Conservation (phyloP, 1,140 invertebrate species). For the Leguminivora glycinivorella region DNA sequence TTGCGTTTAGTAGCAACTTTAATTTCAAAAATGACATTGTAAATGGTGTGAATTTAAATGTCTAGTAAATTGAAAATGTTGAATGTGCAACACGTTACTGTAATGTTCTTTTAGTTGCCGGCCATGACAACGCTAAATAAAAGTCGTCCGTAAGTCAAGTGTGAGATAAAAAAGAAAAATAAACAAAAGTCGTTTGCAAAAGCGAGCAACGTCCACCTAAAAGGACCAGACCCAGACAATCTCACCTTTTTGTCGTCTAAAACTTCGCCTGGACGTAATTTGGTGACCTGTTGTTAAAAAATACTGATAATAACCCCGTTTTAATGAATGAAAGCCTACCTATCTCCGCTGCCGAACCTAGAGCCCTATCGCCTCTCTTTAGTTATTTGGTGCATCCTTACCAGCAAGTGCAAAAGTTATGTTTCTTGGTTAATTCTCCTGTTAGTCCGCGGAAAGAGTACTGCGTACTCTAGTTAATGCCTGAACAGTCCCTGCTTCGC, state of each 20-base stretch:
- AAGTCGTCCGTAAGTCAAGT: slow-evolving; percentile 39
- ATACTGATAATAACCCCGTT: slow-evolving; percentile 67
- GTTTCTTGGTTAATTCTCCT: slow-evolving; percentile 57
- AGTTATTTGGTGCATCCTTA: slow-evolving; percentile 58
- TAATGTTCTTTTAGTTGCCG: slow-evolving; percentile 25
- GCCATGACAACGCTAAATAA: background rate
- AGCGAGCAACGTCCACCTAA: slow-evolving; percentile 76
- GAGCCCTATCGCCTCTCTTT: slow-evolving; percentile 46
- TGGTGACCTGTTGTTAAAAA: slow-evolving; percentile 80
- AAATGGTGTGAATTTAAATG: background rate
- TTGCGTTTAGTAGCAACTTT: slow-evolving; percentile 15
- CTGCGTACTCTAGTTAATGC: slow-evolving; percentile 41
- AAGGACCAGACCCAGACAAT: slow-evolving; percentile 72
- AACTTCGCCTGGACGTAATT: slow-evolving; percentile 95
- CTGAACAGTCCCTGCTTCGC: slow-evolving; percentile 38
- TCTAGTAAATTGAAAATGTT: background rate
- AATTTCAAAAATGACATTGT: slow-evolving; percentile 18
- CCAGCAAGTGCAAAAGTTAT: slow-evolving; percentile 70
- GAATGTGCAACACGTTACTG: slow-evolving; percentile 5
- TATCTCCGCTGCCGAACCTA: slow-evolving; percentile 74
- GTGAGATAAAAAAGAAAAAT: slow-evolving; percentile 49
- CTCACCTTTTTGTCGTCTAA: slow-evolving; percentile 96
- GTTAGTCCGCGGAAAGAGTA: slow-evolving; percentile 39
- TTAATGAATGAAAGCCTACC: slow-evolving; percentile 50
- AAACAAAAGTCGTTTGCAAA: slow-evolving; percentile 69